phyloP scores from a whole-genome alignment of 2,797 vertebrate genomes.

The Zenarchopterus dispar region DNA sequence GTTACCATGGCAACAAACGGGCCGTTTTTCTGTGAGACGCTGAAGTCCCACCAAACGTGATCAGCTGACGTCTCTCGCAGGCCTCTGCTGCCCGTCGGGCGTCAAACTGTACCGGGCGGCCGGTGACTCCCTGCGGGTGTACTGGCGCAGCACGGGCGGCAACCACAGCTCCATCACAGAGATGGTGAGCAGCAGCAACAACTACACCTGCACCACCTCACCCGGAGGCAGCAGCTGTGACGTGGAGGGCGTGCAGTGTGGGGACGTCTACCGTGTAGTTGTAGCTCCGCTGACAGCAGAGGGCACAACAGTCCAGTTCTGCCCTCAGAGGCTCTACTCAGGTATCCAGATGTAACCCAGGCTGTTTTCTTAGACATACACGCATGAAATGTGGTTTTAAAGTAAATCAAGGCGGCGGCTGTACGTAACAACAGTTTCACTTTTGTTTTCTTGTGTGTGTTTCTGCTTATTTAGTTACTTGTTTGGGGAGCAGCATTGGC shows the following conservation, averaged over 20 bases:
- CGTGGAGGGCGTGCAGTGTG: constrained; percentile 82
- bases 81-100: constrained; percentile 90
- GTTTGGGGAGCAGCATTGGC: constrained; percentile 86
- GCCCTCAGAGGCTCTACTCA: constrained; percentile 88
- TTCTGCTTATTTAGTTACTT: constrained; percentile 83
- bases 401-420: too few species aligned
- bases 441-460: neutral
- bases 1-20: too few species aligned
- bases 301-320: constrained; percentile 83
- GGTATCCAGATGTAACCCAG: constrained; percentile 76
- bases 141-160: constrained; percentile 82
- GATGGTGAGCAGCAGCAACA: constrained; percentile 79
- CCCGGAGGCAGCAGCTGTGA: constrained; percentile 84
- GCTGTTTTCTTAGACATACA: too few species aligned
- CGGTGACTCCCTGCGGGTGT: constrained; percentile 83
- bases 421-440: neutral
- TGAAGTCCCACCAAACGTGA: too few species aligned
- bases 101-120: constrained; percentile 85
- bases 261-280: constrained; percentile 84
- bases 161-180: constrained; percentile 76
- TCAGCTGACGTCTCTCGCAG: constrained; percentile 59
- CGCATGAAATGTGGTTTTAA: too few species aligned
- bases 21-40: too few species aligned
- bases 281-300: constrained; percentile 85
- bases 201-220: constrained; percentile 83